Percentiles rank a stretch among this genome's conserved stretches.
phyloP scores from a whole-genome alignment of 2,797 vertebrate genomes.

The Diglossa cyanea region DNA sequence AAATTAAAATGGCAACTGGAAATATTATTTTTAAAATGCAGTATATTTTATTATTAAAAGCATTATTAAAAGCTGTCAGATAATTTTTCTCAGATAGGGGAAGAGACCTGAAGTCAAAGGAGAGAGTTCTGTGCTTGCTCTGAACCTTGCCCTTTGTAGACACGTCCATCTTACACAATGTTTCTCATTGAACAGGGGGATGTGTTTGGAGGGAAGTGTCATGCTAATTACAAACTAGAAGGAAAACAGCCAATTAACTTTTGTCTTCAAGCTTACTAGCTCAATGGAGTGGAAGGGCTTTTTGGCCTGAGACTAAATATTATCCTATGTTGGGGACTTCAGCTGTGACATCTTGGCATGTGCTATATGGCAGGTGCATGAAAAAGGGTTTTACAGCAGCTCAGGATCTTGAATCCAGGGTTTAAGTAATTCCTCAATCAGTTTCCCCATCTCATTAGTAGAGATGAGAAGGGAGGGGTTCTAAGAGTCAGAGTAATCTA shows the following conservation, averaged over 20 bases:
- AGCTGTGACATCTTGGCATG: neutral
- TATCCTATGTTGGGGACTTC: neutral
- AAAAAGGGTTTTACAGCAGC: neutral
- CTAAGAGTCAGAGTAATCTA: neutral
- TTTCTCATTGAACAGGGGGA: neutral
- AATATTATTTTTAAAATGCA: neutral
- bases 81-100: neutral
- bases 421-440: neutral
- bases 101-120: neutral
- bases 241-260: neutral
- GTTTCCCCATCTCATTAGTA: neutral
- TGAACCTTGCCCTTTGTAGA: neutral
- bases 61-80: neutral
- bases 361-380: neutral
- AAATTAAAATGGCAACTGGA: neutral
- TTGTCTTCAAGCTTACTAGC: neutral
- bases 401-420: neutral
- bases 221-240: neutral
- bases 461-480: neutral
- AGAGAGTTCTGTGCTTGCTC: neutral
- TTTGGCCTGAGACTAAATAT: neutral
- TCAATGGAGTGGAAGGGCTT: neutral
- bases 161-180: accelerated
- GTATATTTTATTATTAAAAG: neutral
- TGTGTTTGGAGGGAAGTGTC: neutral